Percentiles rank a stretch among this genome's conserved stretches.
These are phyloP conservation scores for Balanococcus diminutus DNA, from an alignment of 2,888 invertebrate species.

Conservation along the genomic window DNA sequence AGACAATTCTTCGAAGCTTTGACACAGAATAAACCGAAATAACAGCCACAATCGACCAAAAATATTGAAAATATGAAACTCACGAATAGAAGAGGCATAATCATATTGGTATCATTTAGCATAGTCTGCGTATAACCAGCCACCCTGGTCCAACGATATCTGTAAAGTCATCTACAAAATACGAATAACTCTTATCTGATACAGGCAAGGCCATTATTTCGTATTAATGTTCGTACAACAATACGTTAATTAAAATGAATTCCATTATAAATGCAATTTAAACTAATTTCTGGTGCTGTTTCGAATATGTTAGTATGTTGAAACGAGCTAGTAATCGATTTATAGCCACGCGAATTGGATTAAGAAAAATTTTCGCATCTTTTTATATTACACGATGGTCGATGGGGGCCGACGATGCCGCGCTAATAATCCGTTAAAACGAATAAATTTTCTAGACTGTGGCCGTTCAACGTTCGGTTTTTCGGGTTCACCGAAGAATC, in stretches of 20 bases:
- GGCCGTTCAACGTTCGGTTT: neutral
- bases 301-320: neutral
- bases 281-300: slow-evolving; percentile 16
- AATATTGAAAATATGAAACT: neutral
- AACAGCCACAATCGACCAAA: neutral
- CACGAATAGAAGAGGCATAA: neutral
- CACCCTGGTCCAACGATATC: neutral
- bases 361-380: slow-evolving; percentile 16
- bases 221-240: slow-evolving; percentile 32
- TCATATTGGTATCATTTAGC: neutral
- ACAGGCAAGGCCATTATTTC: slow-evolving; percentile 23
- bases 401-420: neutral
- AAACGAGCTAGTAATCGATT: neutral
- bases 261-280: slow-evolving; percentile 41
- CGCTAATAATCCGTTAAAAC: neutral
- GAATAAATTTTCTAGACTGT: neutral
- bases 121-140: neutral
- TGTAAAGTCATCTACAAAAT: neutral
- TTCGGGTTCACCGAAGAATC: neutral
- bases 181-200: neutral
- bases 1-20: no score
- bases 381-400: neutral
- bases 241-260: slow-evolving; percentile 40
- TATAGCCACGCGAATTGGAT: neutral
- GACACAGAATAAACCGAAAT: no score